These are phyloP conservation scores for Arctopsyche grandis DNA, from an alignment of 1,140 invertebrate species.

Conservation along the genomic window DNA sequence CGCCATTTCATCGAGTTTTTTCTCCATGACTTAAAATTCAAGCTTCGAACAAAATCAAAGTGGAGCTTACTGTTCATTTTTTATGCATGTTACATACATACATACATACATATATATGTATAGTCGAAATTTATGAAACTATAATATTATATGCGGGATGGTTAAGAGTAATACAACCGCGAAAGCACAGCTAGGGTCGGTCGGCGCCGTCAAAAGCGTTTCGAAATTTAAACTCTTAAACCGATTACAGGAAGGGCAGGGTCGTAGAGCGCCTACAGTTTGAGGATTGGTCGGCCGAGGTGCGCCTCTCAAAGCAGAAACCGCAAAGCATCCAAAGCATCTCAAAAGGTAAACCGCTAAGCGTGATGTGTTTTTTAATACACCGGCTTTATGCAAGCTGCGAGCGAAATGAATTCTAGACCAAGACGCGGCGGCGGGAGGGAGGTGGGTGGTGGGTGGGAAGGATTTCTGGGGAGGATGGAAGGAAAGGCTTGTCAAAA, in stretches of 20 bases:
- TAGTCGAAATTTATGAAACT: too few species aligned
- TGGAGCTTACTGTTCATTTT: too few species aligned
- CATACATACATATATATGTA: too few species aligned
- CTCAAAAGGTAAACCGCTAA: constrained; percentile 29
- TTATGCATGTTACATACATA: too few species aligned
- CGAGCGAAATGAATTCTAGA: constrained; percentile 13
- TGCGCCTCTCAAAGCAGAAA: constrained; percentile 24
- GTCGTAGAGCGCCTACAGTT: background rate
- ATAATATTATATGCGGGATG: too few species aligned
- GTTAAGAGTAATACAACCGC: background rate
- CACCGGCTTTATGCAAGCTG: constrained; percentile 27
- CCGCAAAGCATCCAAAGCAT: constrained; percentile 36
- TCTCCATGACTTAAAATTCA: too few species aligned
- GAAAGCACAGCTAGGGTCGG: background rate
- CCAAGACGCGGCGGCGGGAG: background rate
- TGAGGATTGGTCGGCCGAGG: background rate
- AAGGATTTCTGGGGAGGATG: background rate
- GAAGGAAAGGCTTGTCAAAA: background rate
- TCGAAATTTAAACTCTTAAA: background rate
- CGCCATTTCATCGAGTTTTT: too few species aligned
- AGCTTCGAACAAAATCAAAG: too few species aligned
- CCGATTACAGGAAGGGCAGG: background rate
- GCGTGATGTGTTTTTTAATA: constrained; percentile 38
- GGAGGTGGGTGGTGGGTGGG: background rate
- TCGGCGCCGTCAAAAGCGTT: background rate